Base-by-base conservation (phyloP, 2,888 invertebrate genomes). In the Hesperia comma region DNA sequence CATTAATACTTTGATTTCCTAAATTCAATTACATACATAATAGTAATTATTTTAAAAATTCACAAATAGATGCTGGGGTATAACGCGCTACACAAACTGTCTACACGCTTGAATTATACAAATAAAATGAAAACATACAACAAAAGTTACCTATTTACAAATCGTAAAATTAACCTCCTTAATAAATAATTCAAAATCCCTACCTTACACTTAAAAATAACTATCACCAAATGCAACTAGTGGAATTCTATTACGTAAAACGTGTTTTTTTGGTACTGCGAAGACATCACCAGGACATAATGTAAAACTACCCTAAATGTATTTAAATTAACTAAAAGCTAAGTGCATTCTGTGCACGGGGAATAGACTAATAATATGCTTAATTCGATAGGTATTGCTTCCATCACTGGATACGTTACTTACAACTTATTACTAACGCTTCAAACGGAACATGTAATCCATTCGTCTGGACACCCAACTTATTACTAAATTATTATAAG, bases 171-270 rank as follows among this genome's bases (percentile, higher is more conserved):
- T 7, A 37, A 37, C 37, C 10, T 37, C 12, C 10, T 1, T 21
- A 51, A 14, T 7, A 51, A 21, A 21, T 21, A 7, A 51, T 12
- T 14, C 15, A 26, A 53, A 53, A 26, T 32, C 14, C 32, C 53
- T 53, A 53, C 26, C n/a, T 53, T 53, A 26, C 14, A 53, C 26
- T 53, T 53, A 53, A 19, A 6, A 60, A 15, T 49, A 61, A 49
- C 37, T 53, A 61, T 49, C 53, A 43, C 62, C 62, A 62, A 62
- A 62, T 62, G 62, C 62, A 62, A 53, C 62, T 55, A 62, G 43
- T 33, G 62, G 62, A 62, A 62, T 62, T 62, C 32, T 62, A 62
- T 55, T 43, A 62, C 32, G 62, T 62, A 43, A 53, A 49, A 51
- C 26, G 33, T 21, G 10, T 0, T 62, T 62, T 37, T 62, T 62